phyloP scores from a whole-genome alignment of 2,797 vertebrate species.

The Vireo griseus region DNA sequence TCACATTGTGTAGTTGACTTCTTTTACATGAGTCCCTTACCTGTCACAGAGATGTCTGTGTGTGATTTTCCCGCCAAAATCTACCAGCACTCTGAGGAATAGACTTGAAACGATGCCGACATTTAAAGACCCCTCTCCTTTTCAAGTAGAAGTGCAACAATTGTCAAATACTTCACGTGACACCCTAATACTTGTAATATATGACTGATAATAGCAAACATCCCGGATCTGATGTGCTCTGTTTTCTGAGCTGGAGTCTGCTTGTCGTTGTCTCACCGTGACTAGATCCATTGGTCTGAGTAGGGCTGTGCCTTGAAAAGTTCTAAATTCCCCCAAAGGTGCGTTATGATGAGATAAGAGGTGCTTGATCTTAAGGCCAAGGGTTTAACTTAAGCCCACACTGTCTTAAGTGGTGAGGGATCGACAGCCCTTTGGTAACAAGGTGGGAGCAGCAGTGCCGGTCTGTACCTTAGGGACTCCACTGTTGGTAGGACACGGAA shows the following conservation, averaged over 20 bases:
- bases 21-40: fast-evolving
- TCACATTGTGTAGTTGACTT: neutral
- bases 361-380: neutral
- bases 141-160: neutral
- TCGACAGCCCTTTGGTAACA: neutral
- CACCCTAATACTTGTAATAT: neutral
- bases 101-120: neutral
- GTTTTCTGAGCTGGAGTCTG: fast-evolving
- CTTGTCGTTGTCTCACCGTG: neutral
- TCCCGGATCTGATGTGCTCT: fast-evolving
- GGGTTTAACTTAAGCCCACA: neutral
- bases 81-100: neutral
- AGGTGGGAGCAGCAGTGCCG: neutral
- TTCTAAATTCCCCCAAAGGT: neutral
- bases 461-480: fast-evolving
- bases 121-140: neutral
- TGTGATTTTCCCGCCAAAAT: neutral
- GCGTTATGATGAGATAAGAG: neutral
- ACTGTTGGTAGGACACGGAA: fast-evolving
- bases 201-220: neutral
- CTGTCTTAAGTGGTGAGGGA: neutral
- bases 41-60: neutral
- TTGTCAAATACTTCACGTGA: neutral
- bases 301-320: neutral
- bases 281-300: neutral